phyloP scores from a whole-genome alignment of 2,797 vertebrate genomes.

The Huso huso region DNA sequence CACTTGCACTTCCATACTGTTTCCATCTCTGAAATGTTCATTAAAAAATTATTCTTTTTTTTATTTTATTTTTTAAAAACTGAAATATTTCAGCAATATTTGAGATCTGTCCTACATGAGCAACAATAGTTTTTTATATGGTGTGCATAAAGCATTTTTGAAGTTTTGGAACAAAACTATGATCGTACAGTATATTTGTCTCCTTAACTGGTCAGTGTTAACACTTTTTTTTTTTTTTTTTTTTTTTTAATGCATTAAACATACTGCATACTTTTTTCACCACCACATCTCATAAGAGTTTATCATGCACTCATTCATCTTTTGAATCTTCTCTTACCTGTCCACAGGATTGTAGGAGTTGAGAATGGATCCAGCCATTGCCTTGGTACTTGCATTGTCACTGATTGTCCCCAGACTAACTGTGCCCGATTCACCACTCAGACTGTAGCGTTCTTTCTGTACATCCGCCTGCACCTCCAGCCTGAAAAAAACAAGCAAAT shows the following conservation, averaged over 20 bases:
- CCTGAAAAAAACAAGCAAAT: constrained; percentile 43
- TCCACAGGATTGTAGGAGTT: constrained; percentile 88
- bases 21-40: constrained; percentile 69
- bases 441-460: constrained; percentile 91
- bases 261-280: neutral
- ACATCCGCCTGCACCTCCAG: constrained; percentile 96
- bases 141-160: no score
- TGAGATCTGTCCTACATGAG: no score
- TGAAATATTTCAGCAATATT: no score
- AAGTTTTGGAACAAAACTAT: no score
- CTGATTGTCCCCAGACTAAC: constrained; percentile 92
- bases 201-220: neutral
- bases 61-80: no score
- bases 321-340: constrained; percentile 61
- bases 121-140: no score
- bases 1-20: constrained; percentile 92
- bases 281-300: neutral
- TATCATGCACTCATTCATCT: neutral
- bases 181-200: no score
- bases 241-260: neutral
- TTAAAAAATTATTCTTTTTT: no score
- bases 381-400: constrained; percentile 96
- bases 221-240: neutral
- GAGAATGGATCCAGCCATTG: constrained; percentile 96
- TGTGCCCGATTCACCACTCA: constrained; percentile 91